Evolutionary conservation across 92 coral and sea anemone species (phyloP).

Genomic region (Micromussa lordhowensis): DNA sequence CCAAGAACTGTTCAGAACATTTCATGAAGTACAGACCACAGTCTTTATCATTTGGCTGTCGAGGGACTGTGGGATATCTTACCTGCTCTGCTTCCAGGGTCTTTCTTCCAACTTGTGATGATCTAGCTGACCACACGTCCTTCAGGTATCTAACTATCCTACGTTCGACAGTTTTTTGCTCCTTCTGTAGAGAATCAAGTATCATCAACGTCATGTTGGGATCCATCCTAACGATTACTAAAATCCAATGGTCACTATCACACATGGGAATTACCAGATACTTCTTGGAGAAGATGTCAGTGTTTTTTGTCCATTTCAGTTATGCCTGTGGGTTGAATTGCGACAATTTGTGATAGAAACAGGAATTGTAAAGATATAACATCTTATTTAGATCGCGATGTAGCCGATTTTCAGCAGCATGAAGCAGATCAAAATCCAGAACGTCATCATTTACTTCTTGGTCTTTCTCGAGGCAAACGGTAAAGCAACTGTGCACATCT

Average conservation of each 20-base stretch:
- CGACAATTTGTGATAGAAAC: slow-evolving; percentile 7
- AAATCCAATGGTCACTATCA: slow-evolving; percentile 6
- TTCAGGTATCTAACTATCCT: not conserved
- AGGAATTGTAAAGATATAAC: not conserved
- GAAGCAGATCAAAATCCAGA: too few species aligned
- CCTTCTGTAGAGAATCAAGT: not conserved
- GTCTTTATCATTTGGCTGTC: slow-evolving; percentile 15
- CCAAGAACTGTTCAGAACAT: slow-evolving; percentile 17
- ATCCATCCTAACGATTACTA: not conserved
- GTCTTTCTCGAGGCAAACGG: slow-evolving; percentile 16
- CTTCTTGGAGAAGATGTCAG: slow-evolving; percentile 20
- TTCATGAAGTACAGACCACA: slow-evolving; percentile 24
- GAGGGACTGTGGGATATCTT: slow-evolving; percentile 13
- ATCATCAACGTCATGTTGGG: not conserved
- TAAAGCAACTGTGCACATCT: slow-evolving; percentile 8
- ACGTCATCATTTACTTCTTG: not conserved
- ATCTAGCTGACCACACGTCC: slow-evolving; percentile 12
- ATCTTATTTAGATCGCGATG: too few species aligned
- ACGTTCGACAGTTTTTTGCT: not conserved
- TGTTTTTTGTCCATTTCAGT: slow-evolving; percentile 11
- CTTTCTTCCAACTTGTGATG: not conserved
- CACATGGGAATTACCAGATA: slow-evolving; percentile 21
- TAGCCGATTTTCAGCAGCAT: not conserved
- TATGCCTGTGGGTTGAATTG: slow-evolving; percentile 7
- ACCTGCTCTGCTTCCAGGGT: not conserved